Evolutionary conservation across 2,888 invertebrate genomes (phyloP), one percentile per base, ranked within the genome.

Genomic region (Athalia circularis): DNA sequence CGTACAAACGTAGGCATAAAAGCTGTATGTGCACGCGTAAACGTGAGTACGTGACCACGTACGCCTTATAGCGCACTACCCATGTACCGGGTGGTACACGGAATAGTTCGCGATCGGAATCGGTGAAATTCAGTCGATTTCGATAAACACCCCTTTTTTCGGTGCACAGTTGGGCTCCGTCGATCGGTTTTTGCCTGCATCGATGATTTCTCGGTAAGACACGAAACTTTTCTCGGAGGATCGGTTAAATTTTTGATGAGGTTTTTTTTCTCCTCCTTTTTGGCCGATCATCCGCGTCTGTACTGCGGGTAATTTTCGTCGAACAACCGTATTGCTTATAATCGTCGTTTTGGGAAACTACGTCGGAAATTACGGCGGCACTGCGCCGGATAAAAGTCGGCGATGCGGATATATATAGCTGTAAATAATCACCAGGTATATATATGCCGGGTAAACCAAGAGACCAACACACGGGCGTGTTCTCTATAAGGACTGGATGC

Each of bases 401-500:
- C 11, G 7, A 54, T 54, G 4, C 4, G 11, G 54, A n/a, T n/a
- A 54, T 59, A 68, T 11, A 54, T 29, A 11, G n/a, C n/a, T 54
- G 54, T n/a, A n/a, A 54, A 13, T 8, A 29, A 72, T n/a, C 75
- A 75, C 75, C 62, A 8, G 75, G 75, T 75, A 75, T 9, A 62
- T 29, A 29, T 29, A 68, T 68, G 11, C 6, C 47, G 59, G 59
- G 47, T 57, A 29, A 72, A 65, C 64, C 77, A 77, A 48, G 15
- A 59, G 77, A 79, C 50, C 62, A 76, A 77, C 77, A 75, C 77
- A 77, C 52, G 72, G 64, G 54, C 77, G 61, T 5, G 50, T 65
- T 80, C 82, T 83, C 68, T 77, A 80, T 82, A 84, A 84, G 85
- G 85, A 87, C 87, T 88, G 86, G 86, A 87, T 86, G 85, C 81